Evolutionary conservation across 2,113 vertebrate genomes (phyloP), one percentile per base, ranked within the genome.

Genomic region (Zosterops pallidus): DNA sequence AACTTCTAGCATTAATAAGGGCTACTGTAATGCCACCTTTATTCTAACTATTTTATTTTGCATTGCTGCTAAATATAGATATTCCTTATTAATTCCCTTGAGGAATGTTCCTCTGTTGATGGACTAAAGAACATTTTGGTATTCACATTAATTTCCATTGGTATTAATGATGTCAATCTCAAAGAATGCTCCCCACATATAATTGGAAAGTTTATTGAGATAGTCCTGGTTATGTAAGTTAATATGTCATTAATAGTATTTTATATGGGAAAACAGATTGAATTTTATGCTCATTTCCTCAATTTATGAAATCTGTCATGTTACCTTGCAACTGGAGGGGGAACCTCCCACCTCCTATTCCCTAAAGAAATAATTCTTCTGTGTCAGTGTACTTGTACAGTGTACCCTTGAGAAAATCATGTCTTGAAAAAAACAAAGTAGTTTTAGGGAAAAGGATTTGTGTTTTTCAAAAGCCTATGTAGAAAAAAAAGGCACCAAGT

Each of bases 281-380:
- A 89, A 62, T 95, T 89, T 84, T 94, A 60, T 85, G 70, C 65
- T 95, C 9, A 35, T 96, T 92, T 94, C 63, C 64, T 87, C 44
- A 69, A 0, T 64, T 94, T 92, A 78, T 91, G 37, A 72, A 74
- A 86, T 91, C 63, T 85, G 26, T 77, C 37, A 41, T 50, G 19
- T 95, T 94, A n/a, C 35, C 31, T 81, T 89, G 49, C 31, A 71
- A 14, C 6, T 50, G 44, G 7, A 67, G 26, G 26, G 23, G 26
- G 41, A 23, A 47, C 19, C 7, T 31, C 37, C 55, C 16, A 46
- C 42, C 19, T 91, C 77, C 31, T 87, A 2, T 39, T 79, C 46
- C 55, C 56, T 72, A 35, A 75, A 86, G 60, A 94, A 96, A 67
- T 60, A 78, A 52, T 9, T 47, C 21, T 62, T 37, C 33, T 64